Base-by-base conservation (phyloP, 2,797 vertebrate genomes). In the Sebastes flavidus region DNA sequence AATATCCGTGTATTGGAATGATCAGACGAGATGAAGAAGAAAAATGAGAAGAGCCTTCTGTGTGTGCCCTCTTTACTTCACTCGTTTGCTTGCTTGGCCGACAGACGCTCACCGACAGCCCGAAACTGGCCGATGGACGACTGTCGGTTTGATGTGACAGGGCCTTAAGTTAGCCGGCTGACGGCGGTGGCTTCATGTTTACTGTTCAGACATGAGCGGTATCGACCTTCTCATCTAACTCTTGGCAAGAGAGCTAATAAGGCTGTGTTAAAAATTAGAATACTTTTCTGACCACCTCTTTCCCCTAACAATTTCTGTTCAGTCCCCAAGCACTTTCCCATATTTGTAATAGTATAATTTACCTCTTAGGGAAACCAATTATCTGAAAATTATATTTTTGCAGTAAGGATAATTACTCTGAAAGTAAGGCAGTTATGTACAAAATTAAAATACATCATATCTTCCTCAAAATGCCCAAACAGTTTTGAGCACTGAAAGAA, bases 271-370 rank as follows among this genome's bases (percentile, higher is more conserved):
- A 27, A 69, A 30, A 25, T 56, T 18, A 25, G 1, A 18, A 36
- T 46, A 49, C 22, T 68, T 69, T 52, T 56, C 30, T 54, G 11
- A 36, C 36, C 76, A 42, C 16, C 18, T 8, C 6, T 20, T 34
- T 18, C 32, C 22, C 8, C 7, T 24, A n/a, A 54, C 62, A 10
- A 71, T 54, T 65, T 36, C 12, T 0, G 18, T 59, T 14, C 62
- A 68, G 34, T 54, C 59, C 29, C 65, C 22, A 30, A 73, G 30
- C 66, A 73, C 72, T 68, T 65, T 25, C 22, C 67, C 30, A 65
- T 56, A 67, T 61, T 82, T 80, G 11, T 61, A 62, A 72, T 85
- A 10, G 65, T 69, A 69, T 72, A 30, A 81, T 74, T 77, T 56
- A 72, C 46, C 52, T 55, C 16, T 81, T 46, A 20, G 10, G 38